Percentiles rank a stretch among this genome's conserved stretches.
Conservation (phyloP, 2,113 vertebrate species). For the Columbina picui region DNA sequence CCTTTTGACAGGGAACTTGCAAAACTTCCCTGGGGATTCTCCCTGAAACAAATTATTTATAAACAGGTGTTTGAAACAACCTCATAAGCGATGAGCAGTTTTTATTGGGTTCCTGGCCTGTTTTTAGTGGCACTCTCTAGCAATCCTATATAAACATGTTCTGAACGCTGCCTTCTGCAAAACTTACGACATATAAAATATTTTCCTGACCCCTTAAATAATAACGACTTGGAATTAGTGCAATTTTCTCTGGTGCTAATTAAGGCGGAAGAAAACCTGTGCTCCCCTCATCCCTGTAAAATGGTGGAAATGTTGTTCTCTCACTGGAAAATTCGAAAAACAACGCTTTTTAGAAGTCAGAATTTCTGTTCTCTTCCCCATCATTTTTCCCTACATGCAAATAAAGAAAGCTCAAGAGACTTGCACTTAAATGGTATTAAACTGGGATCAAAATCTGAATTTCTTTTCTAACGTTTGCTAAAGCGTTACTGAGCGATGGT, state of each 20-base stretch:
- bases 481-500: neutral
- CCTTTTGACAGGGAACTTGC: neutral
- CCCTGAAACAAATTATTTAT: neutral
- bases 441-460: neutral
- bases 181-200: neutral
- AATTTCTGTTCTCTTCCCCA: neutral
- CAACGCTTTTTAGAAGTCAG: neutral
- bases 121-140: neutral
- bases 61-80: neutral
- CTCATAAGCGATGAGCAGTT: neutral
- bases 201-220: neutral
- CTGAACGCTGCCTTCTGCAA: neutral
- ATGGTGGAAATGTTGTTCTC: neutral
- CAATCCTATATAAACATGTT: neutral
- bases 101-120: neutral
- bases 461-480: neutral
- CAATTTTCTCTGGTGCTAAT: neutral
- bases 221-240: too few relatives aligned
- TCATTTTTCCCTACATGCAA: neutral
- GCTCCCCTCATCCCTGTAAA: too few relatives aligned
- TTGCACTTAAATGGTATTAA: neutral
- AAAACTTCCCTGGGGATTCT: neutral
- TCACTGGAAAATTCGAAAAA: neutral
- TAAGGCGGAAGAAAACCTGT: neutral
- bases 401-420: neutral